Evolutionary conservation across 2,888 invertebrate genomes (phyloP), one percentile per base, ranked within the genome.

Genomic region (Drosophila algonquin): DNA sequence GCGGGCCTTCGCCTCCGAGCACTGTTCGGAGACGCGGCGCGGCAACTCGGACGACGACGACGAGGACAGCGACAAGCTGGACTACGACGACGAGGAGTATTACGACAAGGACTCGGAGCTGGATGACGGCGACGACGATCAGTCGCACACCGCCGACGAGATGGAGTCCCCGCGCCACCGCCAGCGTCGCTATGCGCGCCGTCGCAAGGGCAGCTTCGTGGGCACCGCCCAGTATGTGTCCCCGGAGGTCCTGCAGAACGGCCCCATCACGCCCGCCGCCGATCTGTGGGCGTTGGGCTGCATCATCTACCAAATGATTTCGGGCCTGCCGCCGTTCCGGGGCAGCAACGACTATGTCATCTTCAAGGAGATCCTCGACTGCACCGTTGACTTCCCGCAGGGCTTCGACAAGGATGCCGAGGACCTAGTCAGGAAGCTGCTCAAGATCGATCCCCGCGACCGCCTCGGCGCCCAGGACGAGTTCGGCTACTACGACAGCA

Each of bases 141-240:
- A 53, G 24, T 52, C 47, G 45, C 54, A 65, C 10, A 50, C 47
- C 0, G 59, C 52, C 1, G 83, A 79, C 51, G 81, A 80, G 14
- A 59, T 75, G 32, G 80, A 81, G 40, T 80, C 85, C 0, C 79
- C 83, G 27, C 74, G 75, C 47, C 77, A 80, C 27, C 85, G 76
- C 24, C 80, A 69, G 55, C 63, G 73, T n/a, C 93, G 93, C 79
- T 70, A 80, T 65, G 76, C 80, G 70, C 94, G 97, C 0, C 50
- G 65, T 9, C 64, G 88, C 3, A 75, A 74, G 84, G 96, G 95
- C 88, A 97, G 97, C 92, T 99, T 99, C 93, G 99, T 99, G 14
- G 99, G 99, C 56, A 99, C 99, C 12, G 99, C 99, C 2, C 99
- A 99, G 91, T 99, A 99, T 92, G 98, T 99, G 0, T 98, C 98